A percentile compares a stretch with the other conserved stretches of the same genome.
Conservation (phyloP, 2,113 vertebrate genomes). For the Grus americana region DNA sequence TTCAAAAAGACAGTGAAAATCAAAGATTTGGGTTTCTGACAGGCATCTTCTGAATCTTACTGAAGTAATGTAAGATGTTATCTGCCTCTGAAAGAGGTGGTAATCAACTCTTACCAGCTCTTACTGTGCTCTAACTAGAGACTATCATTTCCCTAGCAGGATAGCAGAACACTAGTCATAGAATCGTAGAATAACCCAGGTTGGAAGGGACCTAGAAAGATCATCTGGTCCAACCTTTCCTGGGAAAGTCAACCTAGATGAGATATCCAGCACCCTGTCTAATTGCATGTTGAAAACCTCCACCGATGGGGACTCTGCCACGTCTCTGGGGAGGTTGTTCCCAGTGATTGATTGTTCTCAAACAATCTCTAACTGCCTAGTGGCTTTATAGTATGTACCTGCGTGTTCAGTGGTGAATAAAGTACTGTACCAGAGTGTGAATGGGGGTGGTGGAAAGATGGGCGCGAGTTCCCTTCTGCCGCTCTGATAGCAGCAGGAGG, state of each 20-base stretch:
- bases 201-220: background rate
- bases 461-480: background rate
- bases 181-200: background rate
- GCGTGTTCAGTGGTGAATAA: background rate
- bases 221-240: background rate
- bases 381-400: background rate
- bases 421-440: background rate
- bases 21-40: constrained; percentile 34
- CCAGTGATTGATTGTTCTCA: background rate
- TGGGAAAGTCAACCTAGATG: background rate
- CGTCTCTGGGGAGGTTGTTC: background rate
- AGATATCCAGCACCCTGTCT: background rate
- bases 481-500: background rate
- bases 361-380: background rate
- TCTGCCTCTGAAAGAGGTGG: background rate
- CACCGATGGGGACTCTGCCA: rapidly evolving
- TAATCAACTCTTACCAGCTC: background rate
- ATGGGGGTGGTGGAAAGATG: background rate
- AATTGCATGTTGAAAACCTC: background rate
- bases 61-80: constrained; percentile 3
- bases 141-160: background rate
- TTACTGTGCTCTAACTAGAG: background rate
- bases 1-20: constrained; percentile 30
- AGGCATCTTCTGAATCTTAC: constrained; percentile 29
- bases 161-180: background rate